phyloP scores from a whole-genome alignment of 2,888 invertebrate genomes.

The Drosophila pseudotalamancana region DNA sequence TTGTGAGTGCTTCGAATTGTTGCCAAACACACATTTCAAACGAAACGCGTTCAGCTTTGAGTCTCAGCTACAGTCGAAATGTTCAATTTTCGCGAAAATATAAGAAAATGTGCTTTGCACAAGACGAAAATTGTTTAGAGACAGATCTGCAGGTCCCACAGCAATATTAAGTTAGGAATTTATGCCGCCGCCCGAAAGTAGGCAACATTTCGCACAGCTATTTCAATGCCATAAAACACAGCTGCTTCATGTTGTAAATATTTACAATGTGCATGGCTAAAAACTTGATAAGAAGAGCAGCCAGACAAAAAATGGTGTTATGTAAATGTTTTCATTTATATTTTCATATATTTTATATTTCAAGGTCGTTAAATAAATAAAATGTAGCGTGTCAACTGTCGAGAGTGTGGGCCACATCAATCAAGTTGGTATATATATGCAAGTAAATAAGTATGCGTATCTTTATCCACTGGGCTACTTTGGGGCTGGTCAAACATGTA shows the following conservation, averaged over 20 bases:
- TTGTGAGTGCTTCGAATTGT: conserved; percentile 49
- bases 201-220: conserved; percentile 37
- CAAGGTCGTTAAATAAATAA: not conserved
- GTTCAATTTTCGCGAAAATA: conserved; percentile 9
- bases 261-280: conserved; percentile 9
- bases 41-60: conserved; percentile 13
- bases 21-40: conserved; percentile 31
- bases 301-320: not conserved
- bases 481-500: not conserved
- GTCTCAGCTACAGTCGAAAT: not conserved
- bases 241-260: conserved; percentile 3
- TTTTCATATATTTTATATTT: not conserved
- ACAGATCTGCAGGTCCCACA: not conserved
- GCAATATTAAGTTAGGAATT: conserved; percentile 15
- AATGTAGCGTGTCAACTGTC: too few relatives aligned
- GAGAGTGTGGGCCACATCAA: too few relatives aligned
- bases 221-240: conserved; percentile 16
- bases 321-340: conserved; percentile 8
- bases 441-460: not conserved
- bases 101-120: conserved; percentile 8
- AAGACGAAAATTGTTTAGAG: conserved; percentile 23
- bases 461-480: not conserved
- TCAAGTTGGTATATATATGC: not conserved
- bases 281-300: not conserved
- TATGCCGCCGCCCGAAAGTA: conserved; percentile 54